Conservation (phyloP, 1,140 invertebrate species). For the Paracyclopina nana region DNA sequence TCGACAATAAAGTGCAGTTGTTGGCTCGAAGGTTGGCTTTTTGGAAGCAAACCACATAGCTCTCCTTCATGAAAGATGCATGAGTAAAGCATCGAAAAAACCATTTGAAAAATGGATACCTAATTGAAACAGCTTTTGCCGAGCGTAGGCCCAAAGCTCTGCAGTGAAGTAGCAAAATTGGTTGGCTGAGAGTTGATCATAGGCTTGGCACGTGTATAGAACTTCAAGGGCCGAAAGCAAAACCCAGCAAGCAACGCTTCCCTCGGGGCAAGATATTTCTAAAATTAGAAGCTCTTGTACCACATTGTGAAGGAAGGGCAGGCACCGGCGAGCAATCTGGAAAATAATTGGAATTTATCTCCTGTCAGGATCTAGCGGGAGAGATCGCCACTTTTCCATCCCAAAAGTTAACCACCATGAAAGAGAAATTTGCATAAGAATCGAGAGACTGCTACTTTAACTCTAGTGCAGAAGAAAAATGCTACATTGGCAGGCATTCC, state of each 20-base stretch:
- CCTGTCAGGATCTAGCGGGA: neutral
- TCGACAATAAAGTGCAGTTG: constrained; percentile 1
- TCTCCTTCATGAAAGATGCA: constrained; percentile 2
- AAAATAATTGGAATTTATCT: constrained; percentile 21
- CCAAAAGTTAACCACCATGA: no score
- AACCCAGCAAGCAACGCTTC: constrained; percentile 75
- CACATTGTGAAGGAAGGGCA: constrained; percentile 67
- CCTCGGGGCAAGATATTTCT: constrained; percentile 50
- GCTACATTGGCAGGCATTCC: no score
- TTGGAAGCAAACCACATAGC: constrained; percentile 1
- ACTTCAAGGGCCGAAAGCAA: constrained; percentile 78
- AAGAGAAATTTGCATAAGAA: no score
- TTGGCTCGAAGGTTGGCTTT: neutral
- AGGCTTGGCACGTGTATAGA: constrained; percentile 38
- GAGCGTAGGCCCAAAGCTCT: constrained; percentile 70
- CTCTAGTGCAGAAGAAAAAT: no score
- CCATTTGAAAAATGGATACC: constrained; percentile 29
- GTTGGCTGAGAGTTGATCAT: constrained; percentile 28
- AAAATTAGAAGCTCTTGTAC: constrained; percentile 55
- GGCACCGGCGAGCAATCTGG: constrained; percentile 57
- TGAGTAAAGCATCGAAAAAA: neutral
- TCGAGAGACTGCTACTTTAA: no score
- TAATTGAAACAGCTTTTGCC: constrained; percentile 40
- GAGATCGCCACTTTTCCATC: no score
- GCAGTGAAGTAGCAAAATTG: constrained; percentile 72